Base-by-base conservation (phyloP, 2,797 vertebrate genomes). In the Karalla daura region DNA sequence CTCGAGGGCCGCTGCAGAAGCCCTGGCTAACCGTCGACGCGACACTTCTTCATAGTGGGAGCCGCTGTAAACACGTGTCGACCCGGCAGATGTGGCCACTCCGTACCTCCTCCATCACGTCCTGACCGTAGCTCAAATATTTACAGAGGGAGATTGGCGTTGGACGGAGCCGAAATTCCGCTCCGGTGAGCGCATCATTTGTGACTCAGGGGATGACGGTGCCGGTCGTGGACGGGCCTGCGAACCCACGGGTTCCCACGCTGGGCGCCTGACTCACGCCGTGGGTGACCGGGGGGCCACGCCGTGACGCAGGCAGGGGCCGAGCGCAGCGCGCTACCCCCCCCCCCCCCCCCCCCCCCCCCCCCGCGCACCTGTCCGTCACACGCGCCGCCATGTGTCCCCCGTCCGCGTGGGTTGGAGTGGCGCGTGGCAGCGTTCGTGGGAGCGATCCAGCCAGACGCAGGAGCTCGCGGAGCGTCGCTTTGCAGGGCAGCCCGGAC, bases 221-320 rank as follows among this genome's bases (percentile, higher is more conserved):
- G 37, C 27, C 27, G 46, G 49, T 41, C 5, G 23, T 25, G 68
- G 67, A 76, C 67, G 53, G 32, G 55, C 80, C 67, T 59, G 55
- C 68, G 72, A 79, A 55, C 53, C 64, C 66, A 59, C 73, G 64
- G 68, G 64, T 78, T 81, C 74, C 61, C 63, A 81, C 83, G 60
- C 54, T 27, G 37, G 45, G 69, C 74, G 61, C 74, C 73, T 82
- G 73, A 67, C 76, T 79, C 76, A 70, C 70, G 45, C 13, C 25
- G 58, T 86, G 83, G 85, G 59, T 88, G 80, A 88, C 60, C 8
- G 25, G 49, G 65, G 79, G 76, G 85, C 30, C 39, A 71, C 45
- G 60, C 33, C 2, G n/a, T 59, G 55, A 78, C 35, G 36, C 15
- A 51, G 25, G 44, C 8, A 32, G 53, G 46, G n/a, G n/a, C n/a